These are phyloP conservation scores for Tillus elongatus DNA, from an alignment of 2,888 invertebrate genomes.

Conservation along the genomic window DNA sequence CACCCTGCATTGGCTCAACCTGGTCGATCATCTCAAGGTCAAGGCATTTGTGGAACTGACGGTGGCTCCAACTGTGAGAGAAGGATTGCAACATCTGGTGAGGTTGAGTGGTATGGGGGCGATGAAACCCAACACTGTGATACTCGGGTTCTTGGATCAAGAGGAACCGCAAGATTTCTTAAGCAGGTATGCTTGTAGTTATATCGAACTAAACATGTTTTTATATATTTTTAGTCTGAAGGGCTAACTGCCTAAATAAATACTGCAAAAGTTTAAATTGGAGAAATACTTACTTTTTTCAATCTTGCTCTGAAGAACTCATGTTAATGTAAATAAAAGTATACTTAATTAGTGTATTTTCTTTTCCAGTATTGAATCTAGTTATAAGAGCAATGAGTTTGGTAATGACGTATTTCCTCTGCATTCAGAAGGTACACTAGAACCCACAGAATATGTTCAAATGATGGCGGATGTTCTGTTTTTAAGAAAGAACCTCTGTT, in stretches of 20 bases:
- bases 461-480: constrained; percentile 82
- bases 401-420: constrained; percentile 50
- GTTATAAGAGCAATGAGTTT: constrained; percentile 52
- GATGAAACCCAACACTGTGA: constrained; percentile 97
- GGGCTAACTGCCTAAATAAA: too few species aligned
- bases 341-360: too few species aligned
- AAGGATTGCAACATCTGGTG: constrained; percentile 86
- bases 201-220: too few species aligned
- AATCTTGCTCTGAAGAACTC: too few species aligned
- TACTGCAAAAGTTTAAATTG: too few species aligned
- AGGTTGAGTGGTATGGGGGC: constrained; percentile 92
- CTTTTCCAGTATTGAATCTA: constrained; percentile 49
- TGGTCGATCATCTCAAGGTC: constrained; percentile 91
- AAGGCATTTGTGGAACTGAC: constrained; percentile 97
- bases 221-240: too few species aligned
- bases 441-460: constrained; percentile 61
- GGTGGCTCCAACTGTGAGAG: constrained; percentile 71
- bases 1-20: constrained; percentile 79
- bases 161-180: constrained; percentile 71
- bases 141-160: constrained; percentile 87
- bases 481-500: constrained; percentile 89
- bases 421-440: constrained; percentile 33
- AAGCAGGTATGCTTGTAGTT: constrained; percentile 52
- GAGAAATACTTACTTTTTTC: too few species aligned
- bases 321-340: too few species aligned